A percentile compares a stretch with the other conserved stretches of the same genome.
Evolutionary conservation across 1,140 invertebrate species (phyloP).

Genomic region (Lepidurus apus): DNA sequence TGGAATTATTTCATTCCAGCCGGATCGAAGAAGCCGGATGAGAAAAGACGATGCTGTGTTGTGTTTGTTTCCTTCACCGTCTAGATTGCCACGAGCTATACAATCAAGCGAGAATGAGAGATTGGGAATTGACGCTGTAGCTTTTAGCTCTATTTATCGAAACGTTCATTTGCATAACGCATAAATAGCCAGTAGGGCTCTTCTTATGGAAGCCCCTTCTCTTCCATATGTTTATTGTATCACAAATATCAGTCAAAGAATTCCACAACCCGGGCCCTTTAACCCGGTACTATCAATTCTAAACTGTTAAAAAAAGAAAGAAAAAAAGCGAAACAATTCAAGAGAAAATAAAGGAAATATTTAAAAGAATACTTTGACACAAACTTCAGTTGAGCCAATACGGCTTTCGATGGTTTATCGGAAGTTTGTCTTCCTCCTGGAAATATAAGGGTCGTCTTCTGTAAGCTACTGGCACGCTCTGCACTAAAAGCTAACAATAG

Average conservation of each 20-base stretch:
- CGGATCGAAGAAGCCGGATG: slow-evolving; percentile 17
- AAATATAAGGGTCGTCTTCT: too few species aligned
- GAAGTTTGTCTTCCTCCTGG: too few species aligned
- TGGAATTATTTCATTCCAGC: neutral
- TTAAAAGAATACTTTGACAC: neutral
- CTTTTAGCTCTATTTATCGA: neutral
- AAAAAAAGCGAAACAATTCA: neutral
- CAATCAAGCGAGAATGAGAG: neutral
- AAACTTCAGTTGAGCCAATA: neutral
- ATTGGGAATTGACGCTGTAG: neutral
- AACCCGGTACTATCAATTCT: neutral
- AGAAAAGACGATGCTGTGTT: neutral
- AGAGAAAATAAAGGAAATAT: neutral
- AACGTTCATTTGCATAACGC: slow-evolving; percentile 16
- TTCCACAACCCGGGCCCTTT: too few species aligned
- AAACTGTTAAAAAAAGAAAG: neutral
- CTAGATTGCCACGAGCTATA: neutral
- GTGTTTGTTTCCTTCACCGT: neutral
- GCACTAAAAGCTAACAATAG: neutral
- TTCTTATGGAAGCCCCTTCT: neutral
- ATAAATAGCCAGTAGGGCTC: neutral
- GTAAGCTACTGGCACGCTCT: too few species aligned
- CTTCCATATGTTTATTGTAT: neutral
- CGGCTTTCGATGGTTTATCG: too few species aligned
- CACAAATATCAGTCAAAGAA: too few species aligned